Conservation (phyloP, 2,888 invertebrate species). For the Drosophila melanosoma region DNA sequence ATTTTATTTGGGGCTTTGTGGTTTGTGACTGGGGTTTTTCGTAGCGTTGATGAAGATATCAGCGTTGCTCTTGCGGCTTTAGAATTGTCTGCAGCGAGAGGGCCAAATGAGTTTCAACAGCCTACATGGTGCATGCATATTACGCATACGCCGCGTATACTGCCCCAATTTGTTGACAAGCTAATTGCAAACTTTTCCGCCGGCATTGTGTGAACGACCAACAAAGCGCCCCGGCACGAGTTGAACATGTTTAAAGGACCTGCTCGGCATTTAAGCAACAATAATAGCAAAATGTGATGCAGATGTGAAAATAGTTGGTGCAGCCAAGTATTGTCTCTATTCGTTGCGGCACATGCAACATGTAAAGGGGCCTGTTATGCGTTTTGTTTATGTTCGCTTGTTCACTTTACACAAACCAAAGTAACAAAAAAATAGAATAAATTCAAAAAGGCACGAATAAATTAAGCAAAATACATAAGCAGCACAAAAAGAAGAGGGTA, state of each 20-base stretch:
- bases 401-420: conserved; percentile 44
- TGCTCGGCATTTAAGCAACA: conserved; percentile 39
- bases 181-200: conserved; percentile 75
- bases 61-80: conserved; percentile 27
- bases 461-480: conserved; percentile 38
- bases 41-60: conserved; percentile 22
- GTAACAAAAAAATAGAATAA: conserved; percentile 21
- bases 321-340: conserved; percentile 59
- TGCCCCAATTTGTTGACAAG: conserved; percentile 62
- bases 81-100: conserved; percentile 26
- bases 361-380: conserved; percentile 27
- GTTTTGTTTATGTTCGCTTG: conserved; percentile 56
- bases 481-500: conserved; percentile 6
- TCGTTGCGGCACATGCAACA: conserved; percentile 47
- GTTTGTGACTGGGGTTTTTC: neutral
- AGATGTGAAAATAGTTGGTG: conserved; percentile 57
- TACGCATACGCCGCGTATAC: conserved; percentile 58
- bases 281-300: conserved; percentile 28
- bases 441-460: conserved; percentile 40
- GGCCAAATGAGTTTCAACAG: conserved; percentile 15
- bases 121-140: conserved; percentile 23
- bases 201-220: conserved; percentile 32
- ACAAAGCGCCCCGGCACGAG: conserved; percentile 43
- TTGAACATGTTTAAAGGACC: conserved; percentile 43
- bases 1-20: conserved; percentile 31